Percentiles rank a stretch among this genome's conserved stretches.
Conservation (phyloP, 2,113 vertebrate genomes). For the Hiodon alosoides region DNA sequence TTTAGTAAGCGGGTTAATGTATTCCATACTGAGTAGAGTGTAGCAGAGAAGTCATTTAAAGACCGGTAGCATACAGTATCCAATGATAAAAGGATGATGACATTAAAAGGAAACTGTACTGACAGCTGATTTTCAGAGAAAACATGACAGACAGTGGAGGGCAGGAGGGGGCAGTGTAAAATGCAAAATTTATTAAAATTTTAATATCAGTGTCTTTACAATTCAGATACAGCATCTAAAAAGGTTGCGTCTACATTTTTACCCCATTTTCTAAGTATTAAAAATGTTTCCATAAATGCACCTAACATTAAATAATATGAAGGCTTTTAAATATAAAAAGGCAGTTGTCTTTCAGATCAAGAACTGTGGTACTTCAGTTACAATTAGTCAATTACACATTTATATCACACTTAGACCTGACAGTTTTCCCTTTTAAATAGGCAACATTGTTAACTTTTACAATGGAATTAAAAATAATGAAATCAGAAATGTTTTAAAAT, state of each 20-base stretch:
- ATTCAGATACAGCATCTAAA: conserved; percentile 34
- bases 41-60: no score
- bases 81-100: no score
- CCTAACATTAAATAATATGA: conserved; percentile 58
- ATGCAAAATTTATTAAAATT: conserved; percentile 60
- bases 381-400: conserved; percentile 17
- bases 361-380: conserved; percentile 25
- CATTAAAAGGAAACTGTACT: background rate
- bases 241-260: conserved; percentile 19
- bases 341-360: conserved; percentile 25
- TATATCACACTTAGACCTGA: conserved; percentile 27
- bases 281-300: conserved; percentile 56
- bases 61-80: no score
- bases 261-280: conserved; percentile 49
- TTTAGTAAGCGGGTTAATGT: no score
- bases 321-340: conserved; percentile 41
- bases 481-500: conserved; percentile 26
- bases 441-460: background rate
- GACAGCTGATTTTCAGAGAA: background rate
- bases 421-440: conserved; percentile 11
- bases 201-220: conserved; percentile 50
- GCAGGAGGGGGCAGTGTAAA: conserved; percentile 41
- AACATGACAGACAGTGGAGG: background rate
- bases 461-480: background rate
- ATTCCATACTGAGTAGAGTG: no score